Evolutionary conservation across 2,888 invertebrate species (phyloP), one percentile per base, ranked within the genome.

Genomic region (Mechanitis mazaeus): DNA sequence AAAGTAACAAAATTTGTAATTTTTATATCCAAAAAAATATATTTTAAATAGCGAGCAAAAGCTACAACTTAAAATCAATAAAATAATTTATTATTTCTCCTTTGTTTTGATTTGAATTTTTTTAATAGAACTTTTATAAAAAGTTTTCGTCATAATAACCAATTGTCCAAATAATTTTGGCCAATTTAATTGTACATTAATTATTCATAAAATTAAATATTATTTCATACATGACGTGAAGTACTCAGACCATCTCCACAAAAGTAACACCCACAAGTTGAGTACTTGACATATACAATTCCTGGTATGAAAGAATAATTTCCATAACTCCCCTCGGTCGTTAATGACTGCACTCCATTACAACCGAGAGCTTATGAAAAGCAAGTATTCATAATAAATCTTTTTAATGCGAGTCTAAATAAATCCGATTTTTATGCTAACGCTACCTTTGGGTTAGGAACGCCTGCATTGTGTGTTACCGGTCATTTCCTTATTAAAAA

Each of bases 331-430:
- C 50, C 50, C 50, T 50, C 50, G 50, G 50, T 31, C 50, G 50
- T 50, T 50, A 50, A 50, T 50, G 50, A 50, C 50, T 50, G 50
- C 50, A 50, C 50, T 50, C 50, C 50, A 50, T 50, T 50, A 50
- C 50, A 50, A 50, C 28, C 50, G 50, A 50, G 50, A 50, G 50
- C 50, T 50, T 56, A 59, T 64, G 59, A 56, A 64, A 59, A 55
- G 55, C 60, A 61, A 59, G 56, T 61, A 58, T 53, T 59, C 59
- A 57, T 55, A 64, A 50, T 55, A 61, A 64, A 61, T 64, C 59
- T 61, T 56, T 50, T 55, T 61, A 64, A 64, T 66, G 58, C 56
- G 58, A 61, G 33, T 66, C 57, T 64, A 63, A 66, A 66, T 61
- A 66, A 64, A 66, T 57, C 59, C 54, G 54, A 20, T 42, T 42